Base-by-base conservation (phyloP, 2,113 vertebrate genomes). In the Oryzias melastigma region DNA sequence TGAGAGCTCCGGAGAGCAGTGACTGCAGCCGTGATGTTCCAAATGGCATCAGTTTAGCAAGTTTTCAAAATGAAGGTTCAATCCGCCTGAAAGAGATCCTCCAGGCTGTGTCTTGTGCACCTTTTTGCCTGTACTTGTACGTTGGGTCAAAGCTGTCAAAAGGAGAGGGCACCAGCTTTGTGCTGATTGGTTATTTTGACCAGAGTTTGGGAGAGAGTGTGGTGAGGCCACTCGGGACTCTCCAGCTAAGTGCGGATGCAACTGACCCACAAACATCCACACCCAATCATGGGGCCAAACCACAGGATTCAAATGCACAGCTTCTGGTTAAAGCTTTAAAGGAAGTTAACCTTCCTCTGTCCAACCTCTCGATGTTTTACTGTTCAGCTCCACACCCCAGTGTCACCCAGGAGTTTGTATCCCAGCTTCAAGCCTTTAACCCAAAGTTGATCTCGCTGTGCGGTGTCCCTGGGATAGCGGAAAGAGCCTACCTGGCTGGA, bases 111-210 rank as follows among this genome's bases (percentile, higher is more conserved):
- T 54, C 4, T 0, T 13, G 65, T 12, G 60, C 44, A 0, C 90
- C 90, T 0, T 93, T 84, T 63, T 87, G 85, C 51, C 73, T 91
- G 43, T 92, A 91, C 65, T 46, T 91, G 45, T 88, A 84, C 20
- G 62, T 67, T 1, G 77, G 62, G 1, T 70, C 85, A 1, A 75
- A 85, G 20, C 52, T 90, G 63, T 77, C 46, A 0, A 57, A 17
- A 17, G 65, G 40, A 2, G 40, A 67, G 27, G 78, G 43, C 7
- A 48, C 58, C 0, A 80, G 61, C 3, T 58, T 89, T 0, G 5
- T 90, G n/a, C 61, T 92, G 44, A 22, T 91, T 7, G 87, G 91
- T 10, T 91, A 87, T 59, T 75, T 85, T 1, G 79, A 91, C n/a
- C 42, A 52, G 3, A 25, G 3, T 4, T 74, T 55, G 0, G 86